Evolutionary conservation across 1,140 invertebrate genomes (phyloP), one percentile per base, ranked within the genome.

Genomic region (Cyrtorhinus lividipennis): DNA sequence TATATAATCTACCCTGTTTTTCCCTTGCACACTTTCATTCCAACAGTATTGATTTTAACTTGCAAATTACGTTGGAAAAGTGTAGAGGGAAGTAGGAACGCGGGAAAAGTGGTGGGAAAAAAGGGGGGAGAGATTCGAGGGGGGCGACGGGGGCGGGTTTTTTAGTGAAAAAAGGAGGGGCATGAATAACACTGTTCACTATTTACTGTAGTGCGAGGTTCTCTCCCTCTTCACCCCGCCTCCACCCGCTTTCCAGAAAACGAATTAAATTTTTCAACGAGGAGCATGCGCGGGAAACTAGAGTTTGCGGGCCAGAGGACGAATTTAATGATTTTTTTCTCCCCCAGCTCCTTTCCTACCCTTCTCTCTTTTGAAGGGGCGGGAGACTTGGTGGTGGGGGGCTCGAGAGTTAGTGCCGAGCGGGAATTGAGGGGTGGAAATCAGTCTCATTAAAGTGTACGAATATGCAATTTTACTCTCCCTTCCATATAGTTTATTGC

Each of bases 401-500:
- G 64, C n/a, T n/a, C n/a, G n/a, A n/a, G 62, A 45, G 65, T 24
- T 26, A 62, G 62, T 23, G 53, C 63, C 64, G 62, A 67, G 66
- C 62, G 60, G 62, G 62, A 65, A 63, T 65, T 53, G 64, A 65
- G 64, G 64, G 62, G 64, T 56, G 62, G 64, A 65, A 67, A 67
- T 67, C 64, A 64, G 63, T 69, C 68, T 69, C 69, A 70, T 70
- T 70, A 70, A 70, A 69, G 64, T 65, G 65, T 69, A 70, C 66
- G 69, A 70, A 70, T 70, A 70, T 70, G 69, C 69, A 69, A 70
- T 70, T 70, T 69, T 68, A 66, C 67, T 68, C 66, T 68, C 66
- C 64, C 67, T 63, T 61, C 58, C 61, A 66, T 65, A 64, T 69
- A 70, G 68, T 69, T 69, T 69, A 69, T 66, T 66, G 66, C 67